Percentiles rank a stretch among this genome's conserved stretches.
These are phyloP conservation scores for Gonatopus flavifemur DNA, from an alignment of 1,140 invertebrate genomes.

Conservation along the genomic window DNA sequence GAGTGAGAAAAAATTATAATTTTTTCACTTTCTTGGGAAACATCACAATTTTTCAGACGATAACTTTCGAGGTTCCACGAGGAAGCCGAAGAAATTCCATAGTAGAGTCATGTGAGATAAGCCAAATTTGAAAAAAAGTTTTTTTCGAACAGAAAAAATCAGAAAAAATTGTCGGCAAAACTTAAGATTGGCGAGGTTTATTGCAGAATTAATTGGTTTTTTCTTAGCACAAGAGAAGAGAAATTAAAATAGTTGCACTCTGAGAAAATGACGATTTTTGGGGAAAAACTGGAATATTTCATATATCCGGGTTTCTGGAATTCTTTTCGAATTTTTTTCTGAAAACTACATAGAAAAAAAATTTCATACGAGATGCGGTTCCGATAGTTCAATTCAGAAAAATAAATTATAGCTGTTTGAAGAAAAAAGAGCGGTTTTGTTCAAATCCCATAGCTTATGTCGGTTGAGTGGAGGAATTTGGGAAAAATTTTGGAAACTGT, in stretches of 20 bases:
- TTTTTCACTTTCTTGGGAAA: too few species aligned
- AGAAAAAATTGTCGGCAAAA: constrained; percentile 7
- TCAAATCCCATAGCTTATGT: neutral
- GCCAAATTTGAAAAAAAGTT: too few species aligned
- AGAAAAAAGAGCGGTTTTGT: neutral
- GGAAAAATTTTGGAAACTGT: neutral
- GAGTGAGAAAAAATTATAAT: too few species aligned
- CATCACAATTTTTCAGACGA: too few species aligned
- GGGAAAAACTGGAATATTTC: constrained; percentile 12
- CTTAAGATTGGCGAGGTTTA: too few species aligned
- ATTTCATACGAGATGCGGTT: neutral
- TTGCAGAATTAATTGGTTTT: constrained; percentile 9
- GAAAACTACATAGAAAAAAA: neutral
- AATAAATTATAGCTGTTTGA: neutral
- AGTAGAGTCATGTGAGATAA: too few species aligned
- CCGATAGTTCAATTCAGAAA: neutral
- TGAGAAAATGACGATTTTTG: constrained; percentile 12
- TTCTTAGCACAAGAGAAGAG: constrained; percentile 9
- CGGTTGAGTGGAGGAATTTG: neutral
- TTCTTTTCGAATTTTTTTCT: constrained; percentile 4
- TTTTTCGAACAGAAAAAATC: too few species aligned
- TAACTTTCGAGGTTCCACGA: too few species aligned
- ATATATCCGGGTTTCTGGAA: neutral
- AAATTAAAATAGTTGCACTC: constrained; percentile 6
- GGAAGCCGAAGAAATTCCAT: too few species aligned